These are phyloP conservation scores for Enteromius paludinosus DNA, from an alignment of 2,797 vertebrate species.

Conservation along the genomic window DNA sequence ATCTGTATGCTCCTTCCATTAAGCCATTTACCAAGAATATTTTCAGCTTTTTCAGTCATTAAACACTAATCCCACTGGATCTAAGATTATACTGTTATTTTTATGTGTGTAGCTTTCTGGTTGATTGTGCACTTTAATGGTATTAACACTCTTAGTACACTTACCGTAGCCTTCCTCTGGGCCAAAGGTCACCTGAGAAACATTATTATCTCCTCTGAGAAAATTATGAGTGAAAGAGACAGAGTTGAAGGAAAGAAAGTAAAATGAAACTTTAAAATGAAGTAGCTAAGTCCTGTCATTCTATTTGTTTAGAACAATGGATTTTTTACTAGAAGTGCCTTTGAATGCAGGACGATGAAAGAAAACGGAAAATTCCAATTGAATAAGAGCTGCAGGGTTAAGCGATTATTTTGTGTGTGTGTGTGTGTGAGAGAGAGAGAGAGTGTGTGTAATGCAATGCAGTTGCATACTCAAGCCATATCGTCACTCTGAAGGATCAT, in stretches of 20 bases:
- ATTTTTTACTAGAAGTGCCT: slow-evolving; percentile 25
- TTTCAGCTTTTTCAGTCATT: slow-evolving; percentile 8
- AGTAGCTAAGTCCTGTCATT: slow-evolving; percentile 3
- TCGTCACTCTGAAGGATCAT: slow-evolving; percentile 43
- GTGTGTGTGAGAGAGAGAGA: background rate
- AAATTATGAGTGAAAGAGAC: background rate
- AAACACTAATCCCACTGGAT: slow-evolving; percentile 21
- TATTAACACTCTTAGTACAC: slow-evolving; percentile 1
- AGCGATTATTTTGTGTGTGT: background rate
- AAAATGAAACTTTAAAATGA: background rate
- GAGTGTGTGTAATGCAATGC: slow-evolving; percentile 7
- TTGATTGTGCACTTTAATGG: background rate
- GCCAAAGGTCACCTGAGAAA: slow-evolving; percentile 22
- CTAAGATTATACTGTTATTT: slow-evolving; percentile 27
- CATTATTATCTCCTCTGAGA: background rate
- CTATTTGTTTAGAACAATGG: slow-evolving; percentile 16
- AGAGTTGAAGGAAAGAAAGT: background rate
- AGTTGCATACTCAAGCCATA: slow-evolving; percentile 8
- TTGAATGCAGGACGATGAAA: background rate
- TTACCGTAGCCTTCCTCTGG: slow-evolving; percentile 6
- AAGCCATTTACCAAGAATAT: background rate
- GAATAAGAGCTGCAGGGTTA: slow-evolving; percentile 29
- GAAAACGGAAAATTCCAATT: slow-evolving; percentile 47
- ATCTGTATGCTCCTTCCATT: slow-evolving; percentile 50
- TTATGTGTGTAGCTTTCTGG: slow-evolving; percentile 48